Conservation (phyloP, 2,888 invertebrate species). For the Coenonympha glycerion region DNA sequence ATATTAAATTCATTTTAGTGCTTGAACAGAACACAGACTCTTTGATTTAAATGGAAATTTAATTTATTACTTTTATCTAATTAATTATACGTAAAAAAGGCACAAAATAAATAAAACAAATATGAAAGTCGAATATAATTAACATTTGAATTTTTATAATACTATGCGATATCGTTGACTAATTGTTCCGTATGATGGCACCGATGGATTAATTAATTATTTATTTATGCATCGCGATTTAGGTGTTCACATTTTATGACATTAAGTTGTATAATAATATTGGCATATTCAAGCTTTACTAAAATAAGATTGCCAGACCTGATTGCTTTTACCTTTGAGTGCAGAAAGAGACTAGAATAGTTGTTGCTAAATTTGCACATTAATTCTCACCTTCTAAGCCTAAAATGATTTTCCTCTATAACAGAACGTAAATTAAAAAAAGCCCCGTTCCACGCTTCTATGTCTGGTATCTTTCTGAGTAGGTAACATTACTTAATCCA, state of each 20-base stretch:
- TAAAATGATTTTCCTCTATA: no score
- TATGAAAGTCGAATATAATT: conserved; percentile 3
- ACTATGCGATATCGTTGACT: conserved; percentile 1
- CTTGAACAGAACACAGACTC: neutral
- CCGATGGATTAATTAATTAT: conserved; percentile 4
- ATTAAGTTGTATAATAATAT: no score
- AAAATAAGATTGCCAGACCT: no score
- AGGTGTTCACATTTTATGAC: neutral
- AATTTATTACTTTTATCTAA: neutral
- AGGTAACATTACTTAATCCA: neutral
- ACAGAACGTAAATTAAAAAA: neutral
- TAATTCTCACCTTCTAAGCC: no score
- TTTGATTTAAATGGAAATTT: no score
- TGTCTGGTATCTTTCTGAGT: neutral
- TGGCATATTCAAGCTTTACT: no score
- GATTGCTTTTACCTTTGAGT: no score
- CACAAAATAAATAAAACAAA: neutral
- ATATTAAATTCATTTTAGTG: neutral
- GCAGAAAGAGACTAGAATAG: no score
- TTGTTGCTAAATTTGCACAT: no score
- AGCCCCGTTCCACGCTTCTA: neutral
- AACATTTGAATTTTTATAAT: conserved; percentile 7
- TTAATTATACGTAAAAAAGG: neutral
- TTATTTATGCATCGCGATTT: neutral
- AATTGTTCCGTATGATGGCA: conserved; percentile 6